Percentiles rank a stretch among this genome's conserved stretches.
phyloP scores from a whole-genome alignment of 2,113 vertebrate species.

The Cairina moschata region DNA sequence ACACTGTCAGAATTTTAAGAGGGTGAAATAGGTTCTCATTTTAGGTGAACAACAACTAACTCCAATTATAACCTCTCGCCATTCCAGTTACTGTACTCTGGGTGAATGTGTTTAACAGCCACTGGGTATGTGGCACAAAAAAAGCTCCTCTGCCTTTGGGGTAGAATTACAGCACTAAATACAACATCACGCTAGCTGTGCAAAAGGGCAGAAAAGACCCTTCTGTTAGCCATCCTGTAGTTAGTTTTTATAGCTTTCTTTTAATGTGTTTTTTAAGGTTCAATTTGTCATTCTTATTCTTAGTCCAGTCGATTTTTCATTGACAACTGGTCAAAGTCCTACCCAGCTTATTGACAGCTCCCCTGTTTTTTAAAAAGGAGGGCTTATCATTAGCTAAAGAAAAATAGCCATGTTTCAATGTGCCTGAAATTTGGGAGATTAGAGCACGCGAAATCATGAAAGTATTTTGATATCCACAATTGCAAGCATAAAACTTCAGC shows the following conservation, averaged over 20 bases:
- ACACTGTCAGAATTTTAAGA: conserved; percentile 27
- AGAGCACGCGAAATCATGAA: neutral
- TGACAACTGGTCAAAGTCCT: neutral
- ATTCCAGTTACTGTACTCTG: conserved; percentile 6
- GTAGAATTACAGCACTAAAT: neutral
- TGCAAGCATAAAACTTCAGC: neutral
- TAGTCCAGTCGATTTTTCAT: neutral
- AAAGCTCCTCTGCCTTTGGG: neutral
- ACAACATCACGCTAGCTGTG: neutral
- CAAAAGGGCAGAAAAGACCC: neutral
- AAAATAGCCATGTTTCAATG: neutral
- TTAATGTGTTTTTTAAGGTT: neutral
- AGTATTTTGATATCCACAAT: neutral
- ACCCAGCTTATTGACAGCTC: neutral
- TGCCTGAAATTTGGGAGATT: neutral
- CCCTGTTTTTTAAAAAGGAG: neutral
- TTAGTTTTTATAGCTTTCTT: neutral
- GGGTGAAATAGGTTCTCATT: conserved; percentile 39
- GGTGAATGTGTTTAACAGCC: neutral
- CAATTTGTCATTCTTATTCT: neutral
- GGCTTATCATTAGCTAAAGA: neutral
- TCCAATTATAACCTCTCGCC: conserved; percentile 12
- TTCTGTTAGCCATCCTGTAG: neutral
- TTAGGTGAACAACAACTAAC: conserved; percentile 42
- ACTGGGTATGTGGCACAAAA: neutral